phyloP scores from a whole-genome alignment of 2,888 invertebrate species.

The Zootermopsis nevadensis region DNA sequence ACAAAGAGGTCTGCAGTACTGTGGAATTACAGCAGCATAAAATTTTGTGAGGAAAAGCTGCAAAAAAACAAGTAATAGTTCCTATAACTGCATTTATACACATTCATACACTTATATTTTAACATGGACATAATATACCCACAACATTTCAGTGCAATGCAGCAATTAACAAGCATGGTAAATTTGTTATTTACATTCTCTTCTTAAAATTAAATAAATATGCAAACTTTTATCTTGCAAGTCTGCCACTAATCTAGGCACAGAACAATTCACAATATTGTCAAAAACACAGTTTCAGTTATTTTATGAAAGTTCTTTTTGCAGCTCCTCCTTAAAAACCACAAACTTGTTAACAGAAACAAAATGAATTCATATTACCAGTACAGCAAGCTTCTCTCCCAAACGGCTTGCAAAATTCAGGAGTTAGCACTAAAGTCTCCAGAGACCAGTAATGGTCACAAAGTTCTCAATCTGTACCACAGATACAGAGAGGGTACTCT shows the following conservation, averaged over 20 bases:
- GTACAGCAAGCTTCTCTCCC: neutral
- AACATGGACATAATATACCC: slow-evolving; percentile 42
- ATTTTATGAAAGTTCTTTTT: slow-evolving; percentile 30
- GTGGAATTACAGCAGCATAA: slow-evolving; percentile 1
- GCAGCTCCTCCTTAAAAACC: slow-evolving; percentile 29
- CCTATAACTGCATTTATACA: slow-evolving; percentile 42
- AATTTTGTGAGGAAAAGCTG: slow-evolving; percentile 37
- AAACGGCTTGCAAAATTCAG: neutral
- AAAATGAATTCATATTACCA: neutral
- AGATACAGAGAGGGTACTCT: slow-evolving; percentile 8
- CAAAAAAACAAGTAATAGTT: slow-evolving; percentile 25
- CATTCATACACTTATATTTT: slow-evolving; percentile 43
- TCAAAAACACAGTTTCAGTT: slow-evolving; percentile 41
- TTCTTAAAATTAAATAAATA: slow-evolving; percentile 44
- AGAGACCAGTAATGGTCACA: neutral
- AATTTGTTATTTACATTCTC: slow-evolving; percentile 38
- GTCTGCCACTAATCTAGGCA: slow-evolving; percentile 45
- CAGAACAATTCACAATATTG: slow-evolving; percentile 46
- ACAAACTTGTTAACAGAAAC: neutral
- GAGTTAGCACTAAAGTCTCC: neutral
- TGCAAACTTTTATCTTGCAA: slow-evolving; percentile 39
- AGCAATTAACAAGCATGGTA: slow-evolving; percentile 34
- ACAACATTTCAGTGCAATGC: slow-evolving; percentile 37
- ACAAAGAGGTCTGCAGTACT: slow-evolving; percentile 20
- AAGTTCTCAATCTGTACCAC: neutral